Conservation (phyloP, 2,113 vertebrate species). For the Platysternon megacephalum region DNA sequence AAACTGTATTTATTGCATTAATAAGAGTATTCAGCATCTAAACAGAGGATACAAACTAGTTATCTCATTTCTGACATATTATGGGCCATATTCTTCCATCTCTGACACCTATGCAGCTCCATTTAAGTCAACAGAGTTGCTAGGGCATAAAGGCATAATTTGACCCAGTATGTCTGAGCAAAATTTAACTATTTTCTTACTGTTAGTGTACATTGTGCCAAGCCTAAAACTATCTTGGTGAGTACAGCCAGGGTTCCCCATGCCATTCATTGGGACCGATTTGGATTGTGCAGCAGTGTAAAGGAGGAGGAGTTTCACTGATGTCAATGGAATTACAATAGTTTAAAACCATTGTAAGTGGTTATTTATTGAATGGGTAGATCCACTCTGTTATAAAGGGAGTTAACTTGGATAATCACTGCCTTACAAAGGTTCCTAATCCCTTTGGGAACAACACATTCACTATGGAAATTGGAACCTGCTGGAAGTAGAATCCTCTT, state of each 20-base stretch:
- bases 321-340: background rate
- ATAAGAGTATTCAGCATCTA: background rate
- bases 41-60: background rate
- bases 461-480: background rate
- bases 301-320: background rate
- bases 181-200: background rate
- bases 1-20: background rate
- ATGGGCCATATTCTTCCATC: background rate
- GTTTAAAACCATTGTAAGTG: background rate
- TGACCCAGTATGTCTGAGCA: background rate
- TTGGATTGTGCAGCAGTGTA: background rate
- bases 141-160: background rate
- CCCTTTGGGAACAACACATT: accelerated
- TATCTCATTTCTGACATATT: background rate
- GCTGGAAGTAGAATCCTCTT: background rate
- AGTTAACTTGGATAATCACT: background rate
- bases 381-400: background rate
- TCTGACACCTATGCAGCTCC: background rate
- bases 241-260: background rate
- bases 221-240: background rate
- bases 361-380: background rate
- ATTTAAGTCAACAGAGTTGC: background rate
- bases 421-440: background rate
- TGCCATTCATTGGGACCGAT: background rate
- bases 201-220: background rate